phyloP scores from a whole-genome alignment of 2,113 vertebrate species.

The Coracopsis vasa region DNA sequence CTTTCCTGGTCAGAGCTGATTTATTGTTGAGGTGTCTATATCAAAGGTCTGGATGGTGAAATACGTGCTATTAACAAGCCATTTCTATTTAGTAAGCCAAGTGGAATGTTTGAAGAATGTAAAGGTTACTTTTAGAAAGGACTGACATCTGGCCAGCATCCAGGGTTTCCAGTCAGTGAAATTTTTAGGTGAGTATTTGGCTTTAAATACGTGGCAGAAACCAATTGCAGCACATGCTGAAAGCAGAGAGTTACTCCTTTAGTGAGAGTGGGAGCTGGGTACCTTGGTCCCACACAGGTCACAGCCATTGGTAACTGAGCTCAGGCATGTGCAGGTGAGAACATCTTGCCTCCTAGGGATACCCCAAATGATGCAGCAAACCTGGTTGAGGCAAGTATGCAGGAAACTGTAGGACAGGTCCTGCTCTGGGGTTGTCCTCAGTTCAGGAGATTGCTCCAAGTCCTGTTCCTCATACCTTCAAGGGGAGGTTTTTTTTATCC shows the following conservation, averaged over 20 bases:
- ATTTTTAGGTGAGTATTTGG: background rate
- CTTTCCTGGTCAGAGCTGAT: background rate
- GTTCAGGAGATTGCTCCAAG: background rate
- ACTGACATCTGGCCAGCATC: background rate
- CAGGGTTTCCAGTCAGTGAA: constrained; percentile 24
- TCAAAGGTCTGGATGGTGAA: constrained; percentile 21
- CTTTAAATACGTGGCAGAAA: background rate
- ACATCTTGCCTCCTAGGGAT: background rate
- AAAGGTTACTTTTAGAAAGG: constrained; percentile 21
- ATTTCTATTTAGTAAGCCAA: background rate
- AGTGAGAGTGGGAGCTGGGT: background rate
- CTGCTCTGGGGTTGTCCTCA: background rate
- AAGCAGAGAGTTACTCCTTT: background rate
- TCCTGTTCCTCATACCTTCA: background rate
- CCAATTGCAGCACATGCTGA: background rate
- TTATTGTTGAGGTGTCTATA: constrained; percentile 22
- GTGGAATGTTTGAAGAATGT: constrained; percentile 2
- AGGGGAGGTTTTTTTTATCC: background rate
- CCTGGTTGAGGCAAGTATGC: background rate
- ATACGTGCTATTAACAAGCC: background rate
- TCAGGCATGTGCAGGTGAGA: background rate
- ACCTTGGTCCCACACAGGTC: background rate
- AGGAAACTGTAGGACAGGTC: rapidly evolving
- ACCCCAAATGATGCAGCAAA: background rate
- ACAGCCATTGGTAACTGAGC: rapidly evolving